Evolutionary conservation across 2,113 vertebrate species (phyloP).

Genomic region (Puma concolor): DNA sequence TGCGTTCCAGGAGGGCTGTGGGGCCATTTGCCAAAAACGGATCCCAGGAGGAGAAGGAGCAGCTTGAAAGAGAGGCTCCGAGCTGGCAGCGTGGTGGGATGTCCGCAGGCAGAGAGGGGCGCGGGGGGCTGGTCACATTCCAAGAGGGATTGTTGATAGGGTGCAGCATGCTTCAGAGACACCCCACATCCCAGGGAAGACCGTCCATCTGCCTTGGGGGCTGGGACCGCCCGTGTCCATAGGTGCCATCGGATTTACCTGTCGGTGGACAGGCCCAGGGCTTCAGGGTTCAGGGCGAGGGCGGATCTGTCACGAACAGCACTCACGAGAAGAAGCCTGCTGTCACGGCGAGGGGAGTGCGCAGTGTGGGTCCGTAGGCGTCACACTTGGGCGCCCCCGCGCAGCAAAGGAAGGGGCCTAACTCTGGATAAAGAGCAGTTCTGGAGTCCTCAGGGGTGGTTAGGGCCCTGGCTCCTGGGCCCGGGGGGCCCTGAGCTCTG

Average conservation of each 20-base stretch:
- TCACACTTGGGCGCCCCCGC: neutral
- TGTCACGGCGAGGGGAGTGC: neutral
- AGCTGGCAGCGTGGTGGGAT: neutral
- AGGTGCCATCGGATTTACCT: fast-evolving
- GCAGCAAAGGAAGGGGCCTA: neutral
- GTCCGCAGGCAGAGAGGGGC: neutral
- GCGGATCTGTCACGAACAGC: fast-evolving
- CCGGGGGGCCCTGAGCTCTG: neutral
- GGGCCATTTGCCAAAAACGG: neutral
- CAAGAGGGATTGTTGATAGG: neutral
- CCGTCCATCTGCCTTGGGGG: fast-evolving
- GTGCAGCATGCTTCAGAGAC: too few relatives aligned
- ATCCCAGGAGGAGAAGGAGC: neutral
- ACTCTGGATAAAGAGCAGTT: neutral
- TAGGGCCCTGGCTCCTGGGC: neutral
- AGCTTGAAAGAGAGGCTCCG: neutral
- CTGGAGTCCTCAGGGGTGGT: neutral
- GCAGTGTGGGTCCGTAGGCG: too few relatives aligned
- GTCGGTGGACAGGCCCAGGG: neutral
- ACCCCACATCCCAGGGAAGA: neutral
- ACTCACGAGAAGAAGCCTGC: fast-evolving
- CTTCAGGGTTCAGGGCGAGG: neutral
- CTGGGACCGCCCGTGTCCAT: neutral
- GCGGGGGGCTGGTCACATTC: fast-evolving
- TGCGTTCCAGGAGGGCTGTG: neutral